Percentiles rank a stretch among this genome's conserved stretches.
These are phyloP conservation scores for Esox masquinongy DNA, from an alignment of 2,797 vertebrate species.

Conservation along the genomic window DNA sequence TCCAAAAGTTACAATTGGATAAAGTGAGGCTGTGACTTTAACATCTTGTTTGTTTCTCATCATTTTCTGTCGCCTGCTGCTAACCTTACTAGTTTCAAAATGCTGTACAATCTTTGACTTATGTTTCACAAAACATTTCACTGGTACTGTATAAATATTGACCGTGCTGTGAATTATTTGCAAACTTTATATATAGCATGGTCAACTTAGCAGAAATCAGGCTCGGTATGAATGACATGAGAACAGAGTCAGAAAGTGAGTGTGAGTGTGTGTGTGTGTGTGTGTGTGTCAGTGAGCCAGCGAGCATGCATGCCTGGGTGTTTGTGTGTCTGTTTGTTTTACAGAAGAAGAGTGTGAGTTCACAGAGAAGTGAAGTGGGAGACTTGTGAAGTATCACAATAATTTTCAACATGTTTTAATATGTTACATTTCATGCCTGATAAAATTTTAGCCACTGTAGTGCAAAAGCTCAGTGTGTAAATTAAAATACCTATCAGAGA, in stretches of 20 bases:
- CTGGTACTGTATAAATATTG: no score
- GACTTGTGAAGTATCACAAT: not conserved
- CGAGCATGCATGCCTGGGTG: conserved; percentile 6
- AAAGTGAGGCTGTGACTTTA: no score
- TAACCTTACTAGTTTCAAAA: no score
- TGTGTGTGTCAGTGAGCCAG: conserved; percentile 1
- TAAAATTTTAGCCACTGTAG: conserved; percentile 1
- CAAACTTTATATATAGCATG: no score
- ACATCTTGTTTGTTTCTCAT: no score
- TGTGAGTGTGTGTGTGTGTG: conserved; percentile 1
- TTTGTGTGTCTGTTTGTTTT: conserved; percentile 2
- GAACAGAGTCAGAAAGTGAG: not conserved
- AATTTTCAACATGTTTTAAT: not conserved
- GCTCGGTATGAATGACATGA: no score
- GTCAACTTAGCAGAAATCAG: no score
- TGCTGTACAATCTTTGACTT: no score
- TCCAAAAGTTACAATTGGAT: no score
- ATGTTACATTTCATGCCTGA: conserved; percentile 17
- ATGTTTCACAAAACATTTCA: no score
- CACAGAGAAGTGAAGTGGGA: not conserved
- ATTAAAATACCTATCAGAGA: conserved; percentile 23
- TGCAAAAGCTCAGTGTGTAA: conserved; percentile 11
- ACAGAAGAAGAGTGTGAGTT: not conserved
- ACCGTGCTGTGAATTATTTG: no score
- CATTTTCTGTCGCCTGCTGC: no score